A percentile compares a stretch with the other conserved stretches of the same genome.
phyloP scores from a whole-genome alignment of 2,888 invertebrate genomes.

The Eupsilia transversa region DNA sequence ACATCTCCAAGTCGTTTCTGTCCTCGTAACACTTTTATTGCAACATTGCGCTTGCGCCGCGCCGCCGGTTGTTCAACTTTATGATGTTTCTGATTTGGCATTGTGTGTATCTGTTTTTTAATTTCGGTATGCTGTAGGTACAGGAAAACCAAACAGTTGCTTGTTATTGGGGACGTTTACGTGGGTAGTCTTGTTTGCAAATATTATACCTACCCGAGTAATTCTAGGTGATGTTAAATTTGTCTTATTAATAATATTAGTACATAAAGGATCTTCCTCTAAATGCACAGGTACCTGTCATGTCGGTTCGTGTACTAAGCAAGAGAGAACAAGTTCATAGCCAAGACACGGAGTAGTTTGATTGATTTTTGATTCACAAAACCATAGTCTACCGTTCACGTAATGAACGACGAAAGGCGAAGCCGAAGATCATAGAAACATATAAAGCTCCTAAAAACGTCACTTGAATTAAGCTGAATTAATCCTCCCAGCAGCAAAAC shows the following conservation, averaged over 20 bases:
- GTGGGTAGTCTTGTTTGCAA: background rate
- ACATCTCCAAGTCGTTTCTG: constrained; percentile 20
- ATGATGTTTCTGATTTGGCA: constrained; percentile 38
- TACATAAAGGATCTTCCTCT: background rate
- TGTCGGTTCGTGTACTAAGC: background rate
- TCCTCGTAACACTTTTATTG: constrained; percentile 64
- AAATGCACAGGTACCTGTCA: background rate
- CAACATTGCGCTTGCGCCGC: constrained; percentile 36
- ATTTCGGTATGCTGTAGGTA: constrained; percentile 10
- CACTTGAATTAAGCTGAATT: background rate
- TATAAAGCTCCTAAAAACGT: no score
- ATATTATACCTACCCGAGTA: no score
- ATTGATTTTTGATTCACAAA: background rate
- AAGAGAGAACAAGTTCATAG: background rate
- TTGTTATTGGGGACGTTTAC: background rate
- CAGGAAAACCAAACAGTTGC: background rate
- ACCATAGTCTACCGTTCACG: background rate
- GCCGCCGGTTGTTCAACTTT: constrained; percentile 21
- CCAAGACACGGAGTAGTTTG: background rate
- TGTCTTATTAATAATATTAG: background rate
- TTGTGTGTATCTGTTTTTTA: constrained; percentile 9
- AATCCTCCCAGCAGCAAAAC: background rate
- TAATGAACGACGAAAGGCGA: no score
- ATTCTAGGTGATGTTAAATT: background rate
- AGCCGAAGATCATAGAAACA: background rate